Evolutionary conservation across 2,797 vertebrate species (phyloP).

Genomic region (Enteromius viviparus): DNA sequence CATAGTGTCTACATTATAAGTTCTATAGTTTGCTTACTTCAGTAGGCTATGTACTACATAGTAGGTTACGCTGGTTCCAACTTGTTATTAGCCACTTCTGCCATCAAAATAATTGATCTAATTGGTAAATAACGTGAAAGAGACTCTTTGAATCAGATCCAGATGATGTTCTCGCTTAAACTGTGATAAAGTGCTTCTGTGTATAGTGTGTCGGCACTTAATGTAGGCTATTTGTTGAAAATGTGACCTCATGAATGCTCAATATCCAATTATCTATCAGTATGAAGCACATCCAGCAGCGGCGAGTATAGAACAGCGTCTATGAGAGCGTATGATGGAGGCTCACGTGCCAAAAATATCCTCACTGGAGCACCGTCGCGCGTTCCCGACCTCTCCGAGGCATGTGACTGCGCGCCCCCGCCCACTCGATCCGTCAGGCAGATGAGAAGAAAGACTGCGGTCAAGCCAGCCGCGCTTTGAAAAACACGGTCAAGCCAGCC

Average conservation of each 20-base stretch:
- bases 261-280: not conserved
- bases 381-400: constrained; percentile 36
- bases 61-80: not conserved
- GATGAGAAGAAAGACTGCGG: not conserved
- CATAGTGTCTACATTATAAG: not conserved
- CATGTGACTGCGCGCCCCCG: constrained; percentile 53
- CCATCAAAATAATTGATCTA: not conserved
- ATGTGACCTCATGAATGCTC: not conserved
- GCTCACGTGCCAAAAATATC: constrained; percentile 33
- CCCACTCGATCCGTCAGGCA: constrained; percentile 3
- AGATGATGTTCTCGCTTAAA: not conserved
- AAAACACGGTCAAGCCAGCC: too few species aligned
- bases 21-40: not conserved
- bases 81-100: not conserved
- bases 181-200: not conserved
- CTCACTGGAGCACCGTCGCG: constrained; percentile 32
- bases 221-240: not conserved
- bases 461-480: too few species aligned
- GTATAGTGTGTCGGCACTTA: not conserved
- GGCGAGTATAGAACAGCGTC: not conserved
- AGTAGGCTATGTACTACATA: not conserved
- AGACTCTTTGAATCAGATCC: not conserved
- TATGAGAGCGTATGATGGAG: not conserved
- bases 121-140: not conserved
- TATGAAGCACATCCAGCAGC: not conserved